Evolutionary conservation across 2,797 vertebrate species (phyloP).

Genomic region (Acrocephalus scirpaceus): DNA sequence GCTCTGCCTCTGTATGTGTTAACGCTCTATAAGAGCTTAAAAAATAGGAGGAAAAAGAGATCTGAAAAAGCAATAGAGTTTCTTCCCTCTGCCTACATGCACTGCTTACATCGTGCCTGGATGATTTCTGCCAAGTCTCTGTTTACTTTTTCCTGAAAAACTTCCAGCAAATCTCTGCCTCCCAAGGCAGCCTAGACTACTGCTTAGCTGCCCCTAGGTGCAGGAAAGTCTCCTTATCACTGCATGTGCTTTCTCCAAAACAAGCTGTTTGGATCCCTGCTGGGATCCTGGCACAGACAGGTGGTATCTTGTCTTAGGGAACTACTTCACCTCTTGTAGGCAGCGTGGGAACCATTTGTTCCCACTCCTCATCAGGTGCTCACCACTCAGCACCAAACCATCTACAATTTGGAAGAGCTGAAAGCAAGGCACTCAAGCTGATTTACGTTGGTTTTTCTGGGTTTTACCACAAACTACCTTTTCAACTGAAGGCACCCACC

Average conservation of each 20-base stretch:
- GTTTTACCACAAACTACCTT: not conserved
- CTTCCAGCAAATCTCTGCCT: constrained; percentile 11
- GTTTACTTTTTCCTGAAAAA: not conserved
- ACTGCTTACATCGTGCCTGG: not conserved
- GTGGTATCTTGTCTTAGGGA: not conserved
- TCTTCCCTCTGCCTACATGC: not conserved
- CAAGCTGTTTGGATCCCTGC: not conserved
- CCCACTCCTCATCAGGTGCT: not conserved
- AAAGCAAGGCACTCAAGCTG: not conserved
- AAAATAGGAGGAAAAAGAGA: not conserved
- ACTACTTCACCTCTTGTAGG: not conserved
- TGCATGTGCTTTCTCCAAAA: not conserved
- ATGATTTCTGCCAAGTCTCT: not conserved
- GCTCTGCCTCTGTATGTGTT: not conserved
- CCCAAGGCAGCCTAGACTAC: not conserved
- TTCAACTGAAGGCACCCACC: not conserved
- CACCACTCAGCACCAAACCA: not conserved
- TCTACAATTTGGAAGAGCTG: not conserved
- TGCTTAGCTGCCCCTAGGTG: not conserved
- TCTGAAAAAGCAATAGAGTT: constrained; percentile 10
- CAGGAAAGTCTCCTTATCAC: not conserved
- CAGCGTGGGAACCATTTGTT: not conserved
- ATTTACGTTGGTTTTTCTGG: not conserved
- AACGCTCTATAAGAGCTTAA: not conserved
- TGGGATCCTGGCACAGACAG: not conserved